These are phyloP conservation scores for Hirtodrosophila trivittata DNA, from an alignment of 2,888 invertebrate genomes.

Conservation along the genomic window DNA sequence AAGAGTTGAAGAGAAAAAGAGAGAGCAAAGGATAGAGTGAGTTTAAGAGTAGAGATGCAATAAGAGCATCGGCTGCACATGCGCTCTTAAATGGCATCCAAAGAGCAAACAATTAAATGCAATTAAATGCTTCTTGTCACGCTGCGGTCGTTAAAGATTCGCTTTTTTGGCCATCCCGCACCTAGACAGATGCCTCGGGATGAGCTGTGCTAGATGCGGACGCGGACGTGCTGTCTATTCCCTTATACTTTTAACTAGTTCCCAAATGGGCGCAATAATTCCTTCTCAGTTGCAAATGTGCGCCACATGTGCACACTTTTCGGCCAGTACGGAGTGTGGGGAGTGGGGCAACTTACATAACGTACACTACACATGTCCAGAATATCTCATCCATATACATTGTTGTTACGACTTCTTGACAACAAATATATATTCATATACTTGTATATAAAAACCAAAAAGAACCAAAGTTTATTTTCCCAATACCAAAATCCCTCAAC, in stretches of 20 bases:
- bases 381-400: slow-evolving; percentile 15
- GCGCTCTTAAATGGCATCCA: slow-evolving; percentile 29
- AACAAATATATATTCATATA: no score
- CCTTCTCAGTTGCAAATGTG: slow-evolving; percentile 34
- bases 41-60: neutral
- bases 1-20: neutral
- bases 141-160: slow-evolving; percentile 47
- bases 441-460: neutral
- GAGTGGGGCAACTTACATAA: slow-evolving; percentile 11
- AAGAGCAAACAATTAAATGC: slow-evolving; percentile 32
- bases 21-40: neutral
- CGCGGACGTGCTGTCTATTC: slow-evolving; percentile 27
- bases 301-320: slow-evolving; percentile 60
- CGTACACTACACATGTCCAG: neutral
- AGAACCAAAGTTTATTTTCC: neutral
- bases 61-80: slow-evolving; percentile 8
- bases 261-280: slow-evolving; percentile 33
- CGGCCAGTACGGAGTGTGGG: neutral
- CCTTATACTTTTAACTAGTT: slow-evolving; percentile 15
- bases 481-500: slow-evolving; percentile 23
- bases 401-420: slow-evolving; percentile 7
- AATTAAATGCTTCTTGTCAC: slow-evolving; percentile 53
- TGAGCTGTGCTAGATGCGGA: neutral
- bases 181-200: neutral
- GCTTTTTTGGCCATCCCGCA: slow-evolving; percentile 19